A percentile compares a stretch with the other conserved stretches of the same genome.
Conservation (phyloP, 2,797 vertebrate species). For the Helarctos malayanus region DNA sequence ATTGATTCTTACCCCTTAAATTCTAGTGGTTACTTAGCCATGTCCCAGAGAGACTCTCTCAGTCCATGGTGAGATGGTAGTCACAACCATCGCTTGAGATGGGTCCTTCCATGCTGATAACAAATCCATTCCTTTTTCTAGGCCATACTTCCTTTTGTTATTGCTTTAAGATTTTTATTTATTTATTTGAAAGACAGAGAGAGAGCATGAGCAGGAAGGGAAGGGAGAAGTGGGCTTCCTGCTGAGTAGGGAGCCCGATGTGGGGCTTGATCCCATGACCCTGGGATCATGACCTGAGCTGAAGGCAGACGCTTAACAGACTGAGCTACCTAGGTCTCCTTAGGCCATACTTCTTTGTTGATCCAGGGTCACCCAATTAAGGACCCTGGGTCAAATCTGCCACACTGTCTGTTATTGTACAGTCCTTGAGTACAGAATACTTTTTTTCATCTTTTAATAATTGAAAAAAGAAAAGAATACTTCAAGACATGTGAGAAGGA, state of each 20-base stretch:
- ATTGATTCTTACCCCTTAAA: background rate
- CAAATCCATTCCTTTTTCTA: background rate
- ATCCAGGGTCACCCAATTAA: background rate
- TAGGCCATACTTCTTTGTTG: background rate
- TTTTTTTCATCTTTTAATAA: background rate
- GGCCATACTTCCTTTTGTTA: background rate
- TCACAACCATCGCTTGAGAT: background rate
- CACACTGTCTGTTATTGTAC: background rate
- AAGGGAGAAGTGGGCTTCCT: background rate
- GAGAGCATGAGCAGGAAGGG: background rate
- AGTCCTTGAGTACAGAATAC: background rate
- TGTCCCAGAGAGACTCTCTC: background rate
- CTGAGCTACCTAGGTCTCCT: background rate
- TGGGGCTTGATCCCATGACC: background rate
- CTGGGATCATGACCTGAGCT: background rate
- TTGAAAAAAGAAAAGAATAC: background rate
- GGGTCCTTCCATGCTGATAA: background rate
- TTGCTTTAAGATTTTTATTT: background rate
- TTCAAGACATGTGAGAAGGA: background rate
- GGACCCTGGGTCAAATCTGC: background rate
- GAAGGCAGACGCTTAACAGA: accelerated
- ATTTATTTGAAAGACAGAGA: background rate
- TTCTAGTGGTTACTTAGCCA: background rate
- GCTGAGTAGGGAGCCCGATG: background rate
- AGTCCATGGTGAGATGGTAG: background rate